Percentiles rank a stretch among this genome's conserved stretches.
phyloP scores from a whole-genome alignment of 2,888 invertebrate species.

The Sphecodes monilicornis region DNA sequence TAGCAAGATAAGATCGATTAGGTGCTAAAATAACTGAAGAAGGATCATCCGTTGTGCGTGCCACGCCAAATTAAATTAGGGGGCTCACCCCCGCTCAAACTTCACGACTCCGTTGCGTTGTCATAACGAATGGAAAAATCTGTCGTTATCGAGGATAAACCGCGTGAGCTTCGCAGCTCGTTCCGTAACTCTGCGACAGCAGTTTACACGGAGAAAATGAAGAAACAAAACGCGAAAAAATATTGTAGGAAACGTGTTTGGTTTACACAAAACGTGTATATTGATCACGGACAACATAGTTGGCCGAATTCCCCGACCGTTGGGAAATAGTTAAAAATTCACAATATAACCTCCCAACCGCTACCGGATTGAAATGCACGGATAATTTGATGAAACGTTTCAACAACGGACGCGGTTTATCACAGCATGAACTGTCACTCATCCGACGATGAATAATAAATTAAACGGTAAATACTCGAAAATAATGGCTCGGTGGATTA shows the following conservation, averaged over 20 bases:
- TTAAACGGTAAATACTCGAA: conserved; percentile 8
- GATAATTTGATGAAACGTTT: background rate
- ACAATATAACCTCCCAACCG: background rate
- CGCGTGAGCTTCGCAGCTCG: background rate
- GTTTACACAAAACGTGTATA: too few species aligned
- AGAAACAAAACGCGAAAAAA: background rate
- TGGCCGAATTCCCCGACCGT: background rate
- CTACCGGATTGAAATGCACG: background rate
- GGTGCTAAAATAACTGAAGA: conserved; percentile 44
- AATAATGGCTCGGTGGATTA: conserved; percentile 11
- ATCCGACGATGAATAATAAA: background rate
- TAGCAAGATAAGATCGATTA: conserved; percentile 62
- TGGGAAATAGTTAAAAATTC: background rate
- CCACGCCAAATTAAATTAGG: conserved; percentile 49
- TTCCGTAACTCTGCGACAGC: background rate
- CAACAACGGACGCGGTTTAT: background rate
- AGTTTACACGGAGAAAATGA: background rate
- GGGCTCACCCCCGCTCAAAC: background rate
- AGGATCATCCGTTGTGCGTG: conserved; percentile 40
- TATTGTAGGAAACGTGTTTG: background rate
- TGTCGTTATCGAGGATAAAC: background rate
- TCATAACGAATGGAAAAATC: conserved; percentile 14
- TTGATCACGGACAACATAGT: background rate
- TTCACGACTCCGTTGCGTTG: conserved; percentile 5
- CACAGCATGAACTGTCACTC: background rate